Evolutionary conservation across 2,888 invertebrate genomes (phyloP).

Genomic region (Drosophila pseudotalamancana): DNA sequence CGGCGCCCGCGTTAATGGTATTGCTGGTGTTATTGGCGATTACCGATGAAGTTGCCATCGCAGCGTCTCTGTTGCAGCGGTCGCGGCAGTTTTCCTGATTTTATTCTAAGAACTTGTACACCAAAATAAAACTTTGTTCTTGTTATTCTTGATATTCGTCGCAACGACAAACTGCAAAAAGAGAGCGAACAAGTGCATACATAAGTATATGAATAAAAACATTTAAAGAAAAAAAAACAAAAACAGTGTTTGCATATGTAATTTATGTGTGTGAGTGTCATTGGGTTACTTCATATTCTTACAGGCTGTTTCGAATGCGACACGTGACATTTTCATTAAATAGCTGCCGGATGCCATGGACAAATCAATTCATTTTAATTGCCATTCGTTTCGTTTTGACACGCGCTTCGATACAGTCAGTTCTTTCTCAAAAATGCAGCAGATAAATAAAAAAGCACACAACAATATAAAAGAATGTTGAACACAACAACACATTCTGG

Average conservation of each 20-base stretch:
- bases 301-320: background rate
- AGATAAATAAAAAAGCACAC: constrained; percentile 31
- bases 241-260: constrained; percentile 19
- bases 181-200: constrained; percentile 4
- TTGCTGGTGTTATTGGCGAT: constrained; percentile 77
- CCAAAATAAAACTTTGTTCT: constrained; percentile 5
- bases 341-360: constrained; percentile 37
- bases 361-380: constrained; percentile 68
- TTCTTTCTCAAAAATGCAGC: constrained; percentile 29
- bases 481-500: constrained; percentile 34
- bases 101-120: constrained; percentile 12
- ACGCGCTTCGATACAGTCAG: constrained; percentile 29
- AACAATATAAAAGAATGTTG: constrained; percentile 24
- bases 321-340: constrained; percentile 52
- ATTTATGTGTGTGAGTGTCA: background rate
- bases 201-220: background rate
- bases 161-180: background rate
- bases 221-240: background rate
- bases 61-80: constrained; percentile 60
- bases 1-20: constrained; percentile 76
- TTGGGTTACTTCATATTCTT: constrained; percentile 8
- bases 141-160: background rate
- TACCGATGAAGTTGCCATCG: constrained; percentile 84
- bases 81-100: constrained; percentile 65
- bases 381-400: constrained; percentile 38